These are phyloP conservation scores for Meliscaeva auricollis DNA, from an alignment of 2,888 invertebrate species.

Conservation along the genomic window DNA sequence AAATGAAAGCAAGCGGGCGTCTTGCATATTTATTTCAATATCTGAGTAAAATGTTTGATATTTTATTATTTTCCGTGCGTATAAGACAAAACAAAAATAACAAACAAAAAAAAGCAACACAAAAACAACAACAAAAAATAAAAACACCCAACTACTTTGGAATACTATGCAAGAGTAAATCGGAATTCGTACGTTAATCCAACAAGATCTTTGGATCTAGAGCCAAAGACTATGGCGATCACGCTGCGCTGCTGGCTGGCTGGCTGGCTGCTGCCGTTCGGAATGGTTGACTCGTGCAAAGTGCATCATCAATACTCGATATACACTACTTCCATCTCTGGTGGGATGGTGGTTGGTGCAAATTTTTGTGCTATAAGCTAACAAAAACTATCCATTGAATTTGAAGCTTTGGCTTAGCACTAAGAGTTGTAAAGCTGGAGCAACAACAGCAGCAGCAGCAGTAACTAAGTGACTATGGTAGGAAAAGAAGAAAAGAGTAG, in stretches of 20 bases:
- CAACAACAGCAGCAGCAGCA: background rate
- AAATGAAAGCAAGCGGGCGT: conserved; percentile 33
- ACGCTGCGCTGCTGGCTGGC: background rate
- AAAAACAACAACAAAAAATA: conserved; percentile 31
- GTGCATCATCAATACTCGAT: conserved; percentile 39
- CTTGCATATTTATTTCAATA: conserved; percentile 47
- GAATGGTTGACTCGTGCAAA: conserved; percentile 51
- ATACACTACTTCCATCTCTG: conserved; percentile 9
- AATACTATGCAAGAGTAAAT: conserved; percentile 58
- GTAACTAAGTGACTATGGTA: conserved; percentile 32
- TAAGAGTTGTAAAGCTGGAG: conserved; percentile 35
- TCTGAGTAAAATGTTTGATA: background rate
- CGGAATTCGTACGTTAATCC: conserved; percentile 54
- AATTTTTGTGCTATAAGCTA: conserved; percentile 42
- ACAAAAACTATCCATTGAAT: conserved; percentile 47
- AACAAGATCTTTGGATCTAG: conserved; percentile 50
- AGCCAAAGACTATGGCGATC: conserved; percentile 46
- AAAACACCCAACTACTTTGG: conserved; percentile 52
- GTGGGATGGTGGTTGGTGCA: conserved; percentile 47
- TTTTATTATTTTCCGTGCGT: conserved; percentile 37
- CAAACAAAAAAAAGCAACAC: conserved; percentile 11
- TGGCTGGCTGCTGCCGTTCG: conserved; percentile 30
- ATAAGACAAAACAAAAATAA: conserved; percentile 12
- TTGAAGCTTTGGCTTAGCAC: conserved; percentile 55
- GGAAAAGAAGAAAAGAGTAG: conserved; percentile 31